These are phyloP conservation scores for Dermatophagoides farinae DNA, from an alignment of 1,140 invertebrate species.

Conservation along the genomic window DNA sequence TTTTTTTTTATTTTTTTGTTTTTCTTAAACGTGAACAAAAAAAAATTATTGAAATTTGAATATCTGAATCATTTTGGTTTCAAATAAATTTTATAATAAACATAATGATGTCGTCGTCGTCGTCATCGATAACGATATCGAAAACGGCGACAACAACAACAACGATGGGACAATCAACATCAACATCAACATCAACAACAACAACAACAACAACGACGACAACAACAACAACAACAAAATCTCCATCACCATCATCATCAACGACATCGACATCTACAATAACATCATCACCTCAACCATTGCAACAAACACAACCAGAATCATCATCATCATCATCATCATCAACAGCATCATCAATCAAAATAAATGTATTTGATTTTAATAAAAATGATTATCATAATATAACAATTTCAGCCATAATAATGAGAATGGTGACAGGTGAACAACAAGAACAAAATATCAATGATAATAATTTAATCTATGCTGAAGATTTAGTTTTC, in stretches of 20 bases:
- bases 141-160: neutral
- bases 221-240: neutral
- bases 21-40: too few species aligned
- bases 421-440: too few species aligned
- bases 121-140: too few species aligned
- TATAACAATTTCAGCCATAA: too few species aligned
- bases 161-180: neutral
- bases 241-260: constrained; percentile 18
- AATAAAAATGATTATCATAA: neutral
- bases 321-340: too few species aligned
- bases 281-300: constrained; percentile 19
- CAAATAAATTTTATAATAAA: too few species aligned
- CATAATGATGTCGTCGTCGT: too few species aligned
- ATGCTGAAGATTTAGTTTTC: constrained; percentile 46
- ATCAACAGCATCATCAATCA: constrained; percentile 18
- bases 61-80: too few species aligned
- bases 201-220: neutral
- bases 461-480: neutral
- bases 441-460: neutral
- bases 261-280: neutral
- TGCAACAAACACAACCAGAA: neutral
- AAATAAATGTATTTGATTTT: neutral
- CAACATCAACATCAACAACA: neutral
- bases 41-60: too few species aligned
- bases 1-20: too few species aligned